Evolutionary conservation across 2,113 vertebrate species (phyloP), one percentile per base, ranked within the genome.

Genomic region (Ctenodactylus gundi): DNA sequence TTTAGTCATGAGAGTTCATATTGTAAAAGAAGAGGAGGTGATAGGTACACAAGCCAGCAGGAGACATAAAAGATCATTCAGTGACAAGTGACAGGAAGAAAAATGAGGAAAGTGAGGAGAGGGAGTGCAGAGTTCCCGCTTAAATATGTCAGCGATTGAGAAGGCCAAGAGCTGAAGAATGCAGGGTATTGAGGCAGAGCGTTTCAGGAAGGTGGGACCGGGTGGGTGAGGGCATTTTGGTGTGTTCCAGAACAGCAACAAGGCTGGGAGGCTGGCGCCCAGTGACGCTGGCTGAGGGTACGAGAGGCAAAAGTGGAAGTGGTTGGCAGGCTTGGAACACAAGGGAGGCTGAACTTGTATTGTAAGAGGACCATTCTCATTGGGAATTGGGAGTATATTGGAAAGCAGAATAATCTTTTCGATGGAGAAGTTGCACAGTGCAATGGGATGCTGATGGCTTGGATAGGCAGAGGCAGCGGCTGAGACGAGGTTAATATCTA

Each of bases 221-320:
- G 8, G 64, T 1, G 0, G 9, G 3, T 12, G 10, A 11, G 44
- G 39, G 2, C 1, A 1, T 39, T 23, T 44, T 20, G 8, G 46
- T 39, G 46, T 18, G 17, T 29, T 62, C 49, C 12, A 15, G 18
- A 57, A n/a, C 31, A 39, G 25, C 72, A 36, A 11, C 29, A 10
- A 65, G 84, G 46, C 29, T 53, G 18, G 0, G 23, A n/a, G 21
- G 15, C 34, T 73, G 34, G 7, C 20, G n/a, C 41, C 51, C 44
- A 60, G 46, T 17, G 57, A 58, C 21, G 23, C 9, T 68, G 44
- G 31, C 13, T 39, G 55, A 80, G 34, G 55, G 34, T 15, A 73
- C 73, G 20, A 44, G 17, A 4, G 25, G 20, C n/a, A 7, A 29
- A 60, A 65, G 10, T 6, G 39, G 27, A 41, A 83, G 1, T 7